Percentiles rank a stretch among this genome's conserved stretches.
phyloP scores from a whole-genome alignment of 2,797 vertebrate genomes.

The Sebastes hopkinsi region DNA sequence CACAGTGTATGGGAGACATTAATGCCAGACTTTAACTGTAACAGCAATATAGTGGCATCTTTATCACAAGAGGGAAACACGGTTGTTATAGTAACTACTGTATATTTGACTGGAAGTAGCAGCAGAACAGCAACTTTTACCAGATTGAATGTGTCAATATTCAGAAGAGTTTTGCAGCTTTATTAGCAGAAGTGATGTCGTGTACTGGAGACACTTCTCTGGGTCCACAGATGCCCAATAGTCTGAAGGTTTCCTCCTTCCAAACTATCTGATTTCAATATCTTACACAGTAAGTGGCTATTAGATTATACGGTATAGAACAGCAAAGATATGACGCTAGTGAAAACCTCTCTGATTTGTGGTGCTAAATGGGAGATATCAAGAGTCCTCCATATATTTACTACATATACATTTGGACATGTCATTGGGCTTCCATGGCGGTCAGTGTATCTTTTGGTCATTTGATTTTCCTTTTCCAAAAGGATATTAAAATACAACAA shows the following conservation, averaged over 20 bases:
- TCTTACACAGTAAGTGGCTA: not conserved
- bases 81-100: accelerated
- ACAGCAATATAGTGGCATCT: not conserved
- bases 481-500: too few relatives aligned
- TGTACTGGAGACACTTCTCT: not conserved
- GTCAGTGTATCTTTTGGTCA: too few relatives aligned
- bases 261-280: not conserved
- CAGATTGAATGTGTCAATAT: too few relatives aligned
- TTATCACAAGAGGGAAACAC: not conserved
- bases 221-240: not conserved
- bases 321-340: not conserved
- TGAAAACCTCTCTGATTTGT: too few relatives aligned
- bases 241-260: not conserved
- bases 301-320: not conserved
- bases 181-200: not conserved
- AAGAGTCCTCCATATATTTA: too few relatives aligned
- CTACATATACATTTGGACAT: too few relatives aligned
- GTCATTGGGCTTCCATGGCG: too few relatives aligned
- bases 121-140: not conserved
- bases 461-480: too few relatives aligned
- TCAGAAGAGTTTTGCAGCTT: not conserved
- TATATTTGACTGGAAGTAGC: not conserved
- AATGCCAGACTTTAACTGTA: not conserved
- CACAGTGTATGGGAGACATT: not conserved
- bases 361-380: too few relatives aligned